Conservation (phyloP, 2,888 invertebrate species). For the Cerceris rybyensis region DNA sequence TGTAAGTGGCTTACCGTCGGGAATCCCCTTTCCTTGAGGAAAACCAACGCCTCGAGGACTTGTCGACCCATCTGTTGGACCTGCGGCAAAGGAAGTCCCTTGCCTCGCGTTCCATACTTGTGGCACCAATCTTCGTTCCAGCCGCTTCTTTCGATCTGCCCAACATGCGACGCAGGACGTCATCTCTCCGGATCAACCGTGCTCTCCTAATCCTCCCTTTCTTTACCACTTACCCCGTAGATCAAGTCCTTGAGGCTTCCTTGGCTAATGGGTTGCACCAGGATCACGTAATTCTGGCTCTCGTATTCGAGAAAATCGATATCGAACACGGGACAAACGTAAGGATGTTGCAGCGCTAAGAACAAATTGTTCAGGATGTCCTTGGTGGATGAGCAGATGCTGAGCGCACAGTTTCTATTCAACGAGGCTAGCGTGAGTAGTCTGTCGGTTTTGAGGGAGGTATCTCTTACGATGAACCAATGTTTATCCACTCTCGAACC, state of each 20-base stretch:
- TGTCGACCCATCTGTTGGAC: constrained; percentile 94
- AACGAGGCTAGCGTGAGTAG: constrained; percentile 88
- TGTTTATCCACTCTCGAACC: constrained; percentile 92
- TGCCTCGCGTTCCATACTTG: constrained; percentile 88
- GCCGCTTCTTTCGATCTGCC: constrained; percentile 83
- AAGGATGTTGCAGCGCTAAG: constrained; percentile 94
- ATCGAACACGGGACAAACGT: constrained; percentile 94
- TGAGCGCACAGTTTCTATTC: constrained; percentile 86
- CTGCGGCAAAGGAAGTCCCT: constrained; percentile 89
- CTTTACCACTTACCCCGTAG: constrained; percentile 86
- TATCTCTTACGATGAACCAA: constrained; percentile 95
- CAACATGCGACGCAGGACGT: background rate
- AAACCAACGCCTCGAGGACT: constrained; percentile 92
- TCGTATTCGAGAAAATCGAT: constrained; percentile 87
- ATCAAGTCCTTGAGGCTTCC: constrained; percentile 96
- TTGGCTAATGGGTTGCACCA: constrained; percentile 92
- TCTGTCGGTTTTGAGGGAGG: constrained; percentile 89
- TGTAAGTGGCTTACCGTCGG: constrained; percentile 94
- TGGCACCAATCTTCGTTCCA: constrained; percentile 91
- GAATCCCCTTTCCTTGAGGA: constrained; percentile 93
- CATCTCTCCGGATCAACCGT: too few relatives aligned
- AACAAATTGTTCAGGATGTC: constrained; percentile 90
- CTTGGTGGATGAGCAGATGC: constrained; percentile 86
- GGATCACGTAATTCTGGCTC: constrained; percentile 85
- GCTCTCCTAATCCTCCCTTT: too few relatives aligned